Percentiles rank a stretch among this genome's conserved stretches.
Evolutionary conservation across 2,888 invertebrate species (phyloP).

Genomic region (Hypsopygia costalis): DNA sequence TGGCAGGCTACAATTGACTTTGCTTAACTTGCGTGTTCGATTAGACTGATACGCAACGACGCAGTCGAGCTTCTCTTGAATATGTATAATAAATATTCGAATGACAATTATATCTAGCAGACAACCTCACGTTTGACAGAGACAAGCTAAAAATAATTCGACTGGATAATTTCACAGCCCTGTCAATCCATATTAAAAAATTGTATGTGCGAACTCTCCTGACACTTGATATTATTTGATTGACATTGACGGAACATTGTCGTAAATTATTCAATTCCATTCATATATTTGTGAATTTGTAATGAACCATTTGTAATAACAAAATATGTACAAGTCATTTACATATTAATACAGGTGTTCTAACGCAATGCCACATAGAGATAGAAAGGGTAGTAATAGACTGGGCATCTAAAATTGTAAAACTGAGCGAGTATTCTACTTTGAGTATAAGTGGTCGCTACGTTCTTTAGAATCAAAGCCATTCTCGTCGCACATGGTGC

Average conservation of each 20-base stretch:
- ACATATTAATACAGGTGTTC: not conserved
- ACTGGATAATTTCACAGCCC: not conserved
- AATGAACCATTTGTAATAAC: conserved; percentile 3
- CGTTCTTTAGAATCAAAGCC: too few relatives aligned
- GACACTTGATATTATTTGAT: conserved; percentile 2
- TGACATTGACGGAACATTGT: conserved; percentile 7
- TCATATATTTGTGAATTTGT: conserved; percentile 7
- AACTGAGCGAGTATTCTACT: too few relatives aligned
- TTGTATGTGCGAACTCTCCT: not conserved
- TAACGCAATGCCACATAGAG: too few relatives aligned
- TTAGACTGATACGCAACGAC: too few relatives aligned
- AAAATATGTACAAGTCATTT: conserved; percentile 4
- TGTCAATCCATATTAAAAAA: conserved; percentile 2
- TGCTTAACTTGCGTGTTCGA: too few relatives aligned
- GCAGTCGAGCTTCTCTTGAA: too few relatives aligned
- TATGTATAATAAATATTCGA: too few relatives aligned
- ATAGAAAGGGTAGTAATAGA: not conserved
- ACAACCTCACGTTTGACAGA: conserved; percentile 16
- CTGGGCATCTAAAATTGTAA: too few relatives aligned
- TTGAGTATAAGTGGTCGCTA: too few relatives aligned
- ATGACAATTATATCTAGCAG: too few relatives aligned
- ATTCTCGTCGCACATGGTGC: too few relatives aligned
- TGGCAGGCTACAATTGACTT: too few relatives aligned
- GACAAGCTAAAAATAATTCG: conserved; percentile 16
- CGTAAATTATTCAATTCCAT: conserved; percentile 1